Evolutionary conservation across 2,113 vertebrate genomes (phyloP).

Genomic region (Brachyhypopomus gauderio): DNA sequence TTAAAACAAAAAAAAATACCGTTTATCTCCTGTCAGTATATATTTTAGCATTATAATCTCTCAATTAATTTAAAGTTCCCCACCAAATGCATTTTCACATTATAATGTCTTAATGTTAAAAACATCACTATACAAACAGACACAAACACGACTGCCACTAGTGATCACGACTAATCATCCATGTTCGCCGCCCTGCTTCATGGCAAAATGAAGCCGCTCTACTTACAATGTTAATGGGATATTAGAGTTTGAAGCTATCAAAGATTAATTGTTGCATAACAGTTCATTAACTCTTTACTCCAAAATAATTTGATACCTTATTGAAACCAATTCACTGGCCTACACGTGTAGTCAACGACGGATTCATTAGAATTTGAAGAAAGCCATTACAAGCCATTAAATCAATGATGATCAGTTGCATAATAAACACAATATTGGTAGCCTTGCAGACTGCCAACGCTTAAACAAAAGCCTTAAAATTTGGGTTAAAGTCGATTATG

Average conservation of each 20-base stretch:
- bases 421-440: not conserved
- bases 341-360: constrained; percentile 53
- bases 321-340: constrained; percentile 52
- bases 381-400: constrained; percentile 30
- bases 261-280: constrained; percentile 60
- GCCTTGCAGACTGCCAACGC: not conserved
- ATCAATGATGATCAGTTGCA: not conserved
- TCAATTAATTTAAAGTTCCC: too few species aligned
- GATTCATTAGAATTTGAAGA: constrained; percentile 38
- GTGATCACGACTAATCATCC: constrained; percentile 17
- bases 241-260: constrained; percentile 56
- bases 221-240: constrained; percentile 51
- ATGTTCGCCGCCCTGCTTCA: constrained; percentile 42
- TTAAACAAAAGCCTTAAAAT: constrained; percentile 4
- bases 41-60: too few species aligned
- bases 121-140: not conserved
- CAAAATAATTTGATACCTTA: constrained; percentile 57
- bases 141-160: not conserved
- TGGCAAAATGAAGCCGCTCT: constrained; percentile 35
- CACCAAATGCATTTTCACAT: not conserved
- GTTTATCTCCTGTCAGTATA: too few species aligned
- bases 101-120: not conserved
- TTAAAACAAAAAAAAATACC: too few species aligned
- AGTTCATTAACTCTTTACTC: constrained; percentile 59
- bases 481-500: not conserved